phyloP scores from a whole-genome alignment of 2,113 vertebrate genomes.

The Galbula dea region DNA sequence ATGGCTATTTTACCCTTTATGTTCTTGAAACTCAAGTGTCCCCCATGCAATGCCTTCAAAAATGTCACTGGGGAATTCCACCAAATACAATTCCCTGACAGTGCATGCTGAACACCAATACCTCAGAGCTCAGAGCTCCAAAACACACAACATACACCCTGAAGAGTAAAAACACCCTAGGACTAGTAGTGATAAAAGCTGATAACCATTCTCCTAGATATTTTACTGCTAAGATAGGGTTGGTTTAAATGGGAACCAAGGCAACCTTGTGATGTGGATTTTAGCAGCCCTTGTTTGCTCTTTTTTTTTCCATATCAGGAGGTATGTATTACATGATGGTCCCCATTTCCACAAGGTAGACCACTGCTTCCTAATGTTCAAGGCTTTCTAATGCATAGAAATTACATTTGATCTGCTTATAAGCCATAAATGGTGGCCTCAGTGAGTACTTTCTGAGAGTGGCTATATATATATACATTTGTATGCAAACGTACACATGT shows the following conservation, averaged over 20 bases:
- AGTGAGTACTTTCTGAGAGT: not conserved
- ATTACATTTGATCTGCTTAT: not conserved
- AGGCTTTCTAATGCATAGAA: not conserved
- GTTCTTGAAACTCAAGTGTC: not conserved
- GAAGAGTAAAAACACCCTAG: not conserved
- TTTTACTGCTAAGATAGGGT: fast-evolving
- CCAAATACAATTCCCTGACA: not conserved
- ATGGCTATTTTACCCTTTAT: not conserved
- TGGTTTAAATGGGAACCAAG: not conserved
- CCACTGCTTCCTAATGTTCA: not conserved
- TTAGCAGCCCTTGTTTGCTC: not conserved
- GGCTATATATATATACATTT: fast-evolving
- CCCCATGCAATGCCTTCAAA: not conserved
- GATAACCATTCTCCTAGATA: not conserved
- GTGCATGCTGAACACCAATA: fast-evolving
- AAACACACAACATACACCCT: no score
- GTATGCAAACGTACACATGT: not conserved
- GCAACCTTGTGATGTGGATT: not conserved
- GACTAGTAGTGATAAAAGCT: not conserved
- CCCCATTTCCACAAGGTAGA: not conserved
- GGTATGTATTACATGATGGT: not conserved
- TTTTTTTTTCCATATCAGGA: not conserved
- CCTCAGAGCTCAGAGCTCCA: not conserved
- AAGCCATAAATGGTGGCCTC: fast-evolving
- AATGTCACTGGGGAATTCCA: not conserved